Conservation (phyloP, 2,888 invertebrate species). For the Dryococelus australis region DNA sequence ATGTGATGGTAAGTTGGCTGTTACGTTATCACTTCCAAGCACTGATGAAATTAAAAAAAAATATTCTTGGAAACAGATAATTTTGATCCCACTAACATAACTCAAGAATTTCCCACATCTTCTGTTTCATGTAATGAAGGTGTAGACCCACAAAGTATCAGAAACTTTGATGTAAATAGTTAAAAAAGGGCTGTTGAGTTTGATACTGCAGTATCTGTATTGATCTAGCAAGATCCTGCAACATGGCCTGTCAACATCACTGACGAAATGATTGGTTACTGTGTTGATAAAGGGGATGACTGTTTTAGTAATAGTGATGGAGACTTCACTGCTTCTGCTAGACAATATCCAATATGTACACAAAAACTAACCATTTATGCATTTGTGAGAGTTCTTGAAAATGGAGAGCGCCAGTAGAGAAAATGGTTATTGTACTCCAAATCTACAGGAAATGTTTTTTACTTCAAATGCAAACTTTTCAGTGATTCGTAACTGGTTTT, state of each 20-base stretch:
- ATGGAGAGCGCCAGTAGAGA: not conserved
- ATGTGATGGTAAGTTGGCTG: not conserved
- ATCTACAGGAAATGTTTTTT: conserved; percentile 12
- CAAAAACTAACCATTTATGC: not conserved
- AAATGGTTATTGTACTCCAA: conserved; percentile 18
- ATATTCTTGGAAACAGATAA: not conserved
- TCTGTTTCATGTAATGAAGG: not conserved
- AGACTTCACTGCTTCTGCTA: not conserved
- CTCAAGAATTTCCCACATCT: not conserved
- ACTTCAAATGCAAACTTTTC: conserved; percentile 17
- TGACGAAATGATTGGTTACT: conserved; percentile 17
- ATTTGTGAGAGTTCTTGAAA: conserved; percentile 19
- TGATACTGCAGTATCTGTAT: not conserved
- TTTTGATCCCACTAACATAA: conserved; percentile 6
- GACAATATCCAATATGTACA: not conserved
- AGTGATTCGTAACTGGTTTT: conserved; percentile 21
- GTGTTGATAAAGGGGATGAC: not conserved
- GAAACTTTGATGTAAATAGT: not conserved
- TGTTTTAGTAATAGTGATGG: not conserved
- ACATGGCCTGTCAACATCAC: conserved; percentile 18
- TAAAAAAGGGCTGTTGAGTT: not conserved
- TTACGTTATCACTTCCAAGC: not conserved
- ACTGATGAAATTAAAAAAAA: not conserved
- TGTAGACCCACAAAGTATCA: not conserved
- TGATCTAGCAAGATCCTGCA: conserved; percentile 23